phyloP scores from a whole-genome alignment of 1,140 invertebrate genomes.

The Drosophila persimilis region DNA sequence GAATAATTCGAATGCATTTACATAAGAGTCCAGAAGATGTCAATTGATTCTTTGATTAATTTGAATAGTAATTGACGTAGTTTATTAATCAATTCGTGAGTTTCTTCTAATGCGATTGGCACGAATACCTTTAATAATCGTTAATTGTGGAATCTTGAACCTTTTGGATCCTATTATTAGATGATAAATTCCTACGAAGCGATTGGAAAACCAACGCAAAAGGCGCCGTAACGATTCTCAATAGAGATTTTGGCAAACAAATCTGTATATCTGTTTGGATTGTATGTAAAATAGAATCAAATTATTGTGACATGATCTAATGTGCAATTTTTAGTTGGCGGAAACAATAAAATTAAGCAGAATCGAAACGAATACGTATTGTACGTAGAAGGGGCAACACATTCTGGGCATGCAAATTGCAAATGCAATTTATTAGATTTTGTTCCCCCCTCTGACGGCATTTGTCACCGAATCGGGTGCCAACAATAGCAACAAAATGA shows the following conservation, averaged over 20 bases:
- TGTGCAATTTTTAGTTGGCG: constrained; percentile 69
- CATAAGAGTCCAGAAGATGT: neutral
- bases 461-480: constrained; percentile 38
- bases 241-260: neutral
- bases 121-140: constrained; percentile 21
- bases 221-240: constrained; percentile 26
- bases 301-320: constrained; percentile 80
- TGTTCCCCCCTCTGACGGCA: constrained; percentile 54
- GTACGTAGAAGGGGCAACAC: constrained; percentile 33
- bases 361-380: constrained; percentile 2
- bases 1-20: neutral
- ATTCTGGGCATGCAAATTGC: constrained; percentile 44
- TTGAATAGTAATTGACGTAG: constrained; percentile 38
- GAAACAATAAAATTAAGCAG: constrained; percentile 45
- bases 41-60: constrained; percentile 31
- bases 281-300: constrained; percentile 40
- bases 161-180: constrained; percentile 6
- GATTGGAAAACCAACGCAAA: neutral
- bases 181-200: neutral
- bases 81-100: constrained; percentile 39
- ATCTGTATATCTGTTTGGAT: neutral
- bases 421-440: constrained; percentile 72
- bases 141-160: constrained; percentile 20
- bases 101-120: constrained; percentile 27
- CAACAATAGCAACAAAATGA: constrained; percentile 42